A percentile compares a stretch with the other conserved stretches of the same genome.
Conservation (phyloP, 2,113 vertebrate species). For the Microtus pennsylvanicus region DNA sequence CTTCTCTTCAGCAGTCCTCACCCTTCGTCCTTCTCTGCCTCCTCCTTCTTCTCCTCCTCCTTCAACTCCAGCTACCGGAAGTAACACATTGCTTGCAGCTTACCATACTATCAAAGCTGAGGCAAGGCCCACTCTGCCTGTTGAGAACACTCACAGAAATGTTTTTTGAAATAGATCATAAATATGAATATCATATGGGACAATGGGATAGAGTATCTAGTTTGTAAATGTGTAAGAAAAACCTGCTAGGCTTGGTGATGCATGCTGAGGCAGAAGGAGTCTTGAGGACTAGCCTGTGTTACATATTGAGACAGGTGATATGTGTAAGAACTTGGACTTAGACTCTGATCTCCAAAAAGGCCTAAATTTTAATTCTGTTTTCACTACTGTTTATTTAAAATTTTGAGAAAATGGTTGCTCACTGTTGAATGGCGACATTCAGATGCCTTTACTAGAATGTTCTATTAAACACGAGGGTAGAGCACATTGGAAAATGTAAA, state of each 20-base stretch:
- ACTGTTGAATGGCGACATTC: neutral
- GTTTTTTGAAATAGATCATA: neutral
- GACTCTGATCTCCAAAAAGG: neutral
- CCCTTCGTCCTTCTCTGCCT: conserved; percentile 72
- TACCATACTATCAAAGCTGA: neutral
- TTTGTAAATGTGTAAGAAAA: neutral
- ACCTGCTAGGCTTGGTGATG: no score
- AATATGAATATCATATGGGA: neutral
- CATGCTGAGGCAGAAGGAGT: neutral
- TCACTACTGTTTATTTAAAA: neutral
- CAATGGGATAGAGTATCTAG: neutral
- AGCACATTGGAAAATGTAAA: neutral
- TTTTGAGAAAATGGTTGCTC: neutral
- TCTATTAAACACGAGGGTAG: neutral
- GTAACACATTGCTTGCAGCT: conserved; percentile 60
- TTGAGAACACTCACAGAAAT: neutral
- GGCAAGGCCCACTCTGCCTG: neutral
- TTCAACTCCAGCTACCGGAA: conserved; percentile 59
- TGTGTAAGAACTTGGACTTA: neutral
- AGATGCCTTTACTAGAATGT: neutral
- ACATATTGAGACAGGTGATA: neutral
- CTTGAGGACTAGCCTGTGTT: neutral
- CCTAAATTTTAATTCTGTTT: neutral
- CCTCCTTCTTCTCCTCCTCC: conserved; percentile 69
- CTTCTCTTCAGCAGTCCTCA: conserved; percentile 66